Base-by-base conservation (phyloP, 2,888 invertebrate species). In the Eupithecia tripunctaria region DNA sequence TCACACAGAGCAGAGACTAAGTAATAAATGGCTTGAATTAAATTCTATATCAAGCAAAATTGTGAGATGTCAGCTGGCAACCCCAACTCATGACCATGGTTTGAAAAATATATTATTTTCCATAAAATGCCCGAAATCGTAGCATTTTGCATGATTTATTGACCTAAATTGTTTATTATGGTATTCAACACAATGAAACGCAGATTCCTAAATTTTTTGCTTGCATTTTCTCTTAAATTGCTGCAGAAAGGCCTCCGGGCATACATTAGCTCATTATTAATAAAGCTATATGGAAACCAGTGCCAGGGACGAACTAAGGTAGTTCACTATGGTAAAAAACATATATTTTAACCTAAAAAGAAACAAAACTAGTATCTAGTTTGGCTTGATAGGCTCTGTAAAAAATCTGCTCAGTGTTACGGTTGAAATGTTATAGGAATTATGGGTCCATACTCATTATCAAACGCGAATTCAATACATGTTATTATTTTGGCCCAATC, bases 191-290 rank as follows among this genome's bases (percentile, higher is more conserved):
- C 18, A 60, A 29, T 60, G 29, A 21, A 60, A 60, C 76, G 51
- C 73, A 62, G 60, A 78, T 76, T 76, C 75, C 47, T 7, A 69
- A n/a, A 73, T 79, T 77, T 77, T 76, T 74, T 77, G 67, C 72
- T 78, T 74, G 29, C 59, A 51, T 78, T 67, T 76, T 70, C 51
- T 59, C 73, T 70, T 8, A 78, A 78, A 76, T 77, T 73, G 70
- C 76, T 74, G 69, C 77, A 78, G 68, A 72, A 74, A 51, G 29
- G 76, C 84, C 82, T 66, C 43, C 36, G 69, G 84, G 82, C 78
- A 71, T 62, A 70, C 68, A 78, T 79, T 76, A 77, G 76, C 77
- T 73, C 73, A 77, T 80, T 32, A 82, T 79, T 80, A 82, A 80
- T 79, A 78, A 75, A 82, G 73, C 77, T 81, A 78, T 68, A 74